Percentiles rank a stretch among this genome's conserved stretches.
Conservation (phyloP, 2,888 invertebrate genomes). For the Caenorhabditis drosophilae region DNA sequence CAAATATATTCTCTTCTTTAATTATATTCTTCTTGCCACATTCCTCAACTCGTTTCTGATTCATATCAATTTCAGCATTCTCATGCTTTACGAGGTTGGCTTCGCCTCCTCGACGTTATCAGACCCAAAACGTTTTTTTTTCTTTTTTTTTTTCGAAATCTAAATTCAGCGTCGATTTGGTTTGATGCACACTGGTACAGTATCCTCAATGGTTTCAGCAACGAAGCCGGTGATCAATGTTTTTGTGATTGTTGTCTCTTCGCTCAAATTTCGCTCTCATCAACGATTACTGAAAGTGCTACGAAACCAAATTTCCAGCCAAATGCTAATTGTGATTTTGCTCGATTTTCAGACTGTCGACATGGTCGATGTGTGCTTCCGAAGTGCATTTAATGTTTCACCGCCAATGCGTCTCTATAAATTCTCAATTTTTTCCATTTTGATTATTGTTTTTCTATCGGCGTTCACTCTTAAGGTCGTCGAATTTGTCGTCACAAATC, state of each 20-base stretch:
- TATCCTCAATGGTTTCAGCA: conserved; percentile 61
- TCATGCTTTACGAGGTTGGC: conserved; percentile 44
- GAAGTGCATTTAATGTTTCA: conserved; percentile 58
- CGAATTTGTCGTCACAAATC: conserved; percentile 46
- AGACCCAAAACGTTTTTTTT: too few relatives aligned
- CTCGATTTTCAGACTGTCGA: conserved; percentile 40
- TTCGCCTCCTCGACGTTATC: too few relatives aligned
- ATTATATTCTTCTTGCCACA: conserved; percentile 40
- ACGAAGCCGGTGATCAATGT: conserved; percentile 62
- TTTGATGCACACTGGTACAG: conserved; percentile 61
- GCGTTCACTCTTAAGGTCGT: conserved; percentile 48
- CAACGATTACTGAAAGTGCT: conserved; percentile 28
- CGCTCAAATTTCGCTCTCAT: conserved; percentile 34
- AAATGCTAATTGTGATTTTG: conserved; percentile 3
- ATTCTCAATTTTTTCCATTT: conserved; percentile 44
- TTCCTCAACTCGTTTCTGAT: conserved; percentile 56
- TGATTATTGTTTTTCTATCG: conserved; percentile 38
- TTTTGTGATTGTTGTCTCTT: conserved; percentile 52
- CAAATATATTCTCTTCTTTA: conserved; percentile 41
- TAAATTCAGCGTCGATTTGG: conserved; percentile 58
- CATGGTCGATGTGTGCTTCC: conserved; percentile 56
- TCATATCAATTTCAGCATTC: conserved; percentile 43
- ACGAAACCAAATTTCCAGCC: neutral
- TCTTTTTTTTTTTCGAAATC: too few relatives aligned
- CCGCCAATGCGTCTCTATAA: conserved; percentile 54